phyloP scores from a whole-genome alignment of 2,888 invertebrate species.

The Iphiclides podalirius region DNA sequence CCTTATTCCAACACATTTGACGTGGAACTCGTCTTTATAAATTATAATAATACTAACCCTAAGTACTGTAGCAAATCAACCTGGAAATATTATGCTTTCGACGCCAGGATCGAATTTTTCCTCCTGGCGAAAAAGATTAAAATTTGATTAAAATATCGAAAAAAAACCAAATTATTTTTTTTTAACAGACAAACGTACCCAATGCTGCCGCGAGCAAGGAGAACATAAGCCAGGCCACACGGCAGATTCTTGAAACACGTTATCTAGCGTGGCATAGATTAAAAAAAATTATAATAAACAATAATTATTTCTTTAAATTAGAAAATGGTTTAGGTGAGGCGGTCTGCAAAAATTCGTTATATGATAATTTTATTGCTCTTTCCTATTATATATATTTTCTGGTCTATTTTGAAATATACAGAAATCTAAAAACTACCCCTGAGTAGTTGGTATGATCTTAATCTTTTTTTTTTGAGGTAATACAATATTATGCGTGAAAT shows the following conservation, averaged over 20 bases:
- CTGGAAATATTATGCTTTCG: conserved; percentile 61
- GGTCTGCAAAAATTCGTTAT: too few relatives aligned
- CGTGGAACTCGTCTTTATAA: conserved; percentile 69
- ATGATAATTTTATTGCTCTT: too few relatives aligned
- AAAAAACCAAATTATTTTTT: conserved; percentile 44
- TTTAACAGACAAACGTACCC: conserved; percentile 61
- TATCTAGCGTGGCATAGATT: conserved; percentile 17
- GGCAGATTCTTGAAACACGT: conserved; percentile 16
- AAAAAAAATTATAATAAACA: not conserved
- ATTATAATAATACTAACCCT: conserved; percentile 63
- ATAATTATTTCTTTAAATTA: too few relatives aligned
- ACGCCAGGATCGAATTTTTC: conserved; percentile 69
- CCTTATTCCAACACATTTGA: conserved; percentile 76
- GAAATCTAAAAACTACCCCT: too few relatives aligned
- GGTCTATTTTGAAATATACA: too few relatives aligned
- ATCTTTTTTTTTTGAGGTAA: too few relatives aligned
- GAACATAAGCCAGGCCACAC: conserved; percentile 39
- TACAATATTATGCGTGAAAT: too few relatives aligned
- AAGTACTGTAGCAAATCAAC: conserved; percentile 76
- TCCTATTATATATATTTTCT: too few relatives aligned
- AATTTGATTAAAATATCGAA: conserved; percentile 35
- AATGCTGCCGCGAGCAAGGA: conserved; percentile 71
- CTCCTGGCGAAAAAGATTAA: conserved; percentile 57
- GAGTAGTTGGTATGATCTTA: too few relatives aligned
- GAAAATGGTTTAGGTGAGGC: too few relatives aligned